Evolutionary conservation across 2,113 vertebrate genomes (phyloP), one percentile per base, ranked within the genome.

Genomic region (Osmerus mordax): DNA sequence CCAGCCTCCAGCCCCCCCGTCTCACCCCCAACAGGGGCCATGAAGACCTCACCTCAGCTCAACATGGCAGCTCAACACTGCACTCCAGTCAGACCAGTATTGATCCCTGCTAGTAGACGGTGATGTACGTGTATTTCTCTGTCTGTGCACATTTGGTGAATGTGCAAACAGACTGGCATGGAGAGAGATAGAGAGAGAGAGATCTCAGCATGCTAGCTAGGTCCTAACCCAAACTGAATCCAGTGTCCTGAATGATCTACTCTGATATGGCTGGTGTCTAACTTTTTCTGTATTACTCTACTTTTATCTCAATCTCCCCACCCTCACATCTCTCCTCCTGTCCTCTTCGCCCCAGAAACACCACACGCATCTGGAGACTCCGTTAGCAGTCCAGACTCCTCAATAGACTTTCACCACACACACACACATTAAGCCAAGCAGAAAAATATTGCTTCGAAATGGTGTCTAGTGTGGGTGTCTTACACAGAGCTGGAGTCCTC

Each of bases 381-480:
- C 41, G 36, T 18, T 58, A 47, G 66, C 25, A 72, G 47, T 41
- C n/a, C 52, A 32, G 56, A 53, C 58, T 58, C 58, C 9, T 82
- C 72, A 84, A 82, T 69, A 81, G 83, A 78, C 78, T 78, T 83
- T 76, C 69, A 14, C 73, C 71, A 14, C 23, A 19, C 21, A 59
- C 9, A 59, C 19, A 23, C 58, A 59, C 60, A n/a, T 25, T 25
- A 21, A 25, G 12, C 21, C 60, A 12, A 62, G 12, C 25, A 25
- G 62, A 72, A 80, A 71, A 78, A 80, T 47, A 67, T 54, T 23
- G 18, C 41, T 69, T 68, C 53, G n/a, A 56, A 76, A 65, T 64
- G 19, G 75, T 79, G 76, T 78, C 69, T 78, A 76, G 52, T 66
- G 55, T 54, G 56, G 64, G 70, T 47, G 68, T 80, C 70, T 23